A percentile compares a stretch with the other conserved stretches of the same genome.
phyloP scores from a whole-genome alignment of 2,113 vertebrate genomes.

The Chionodraco myersi region DNA sequence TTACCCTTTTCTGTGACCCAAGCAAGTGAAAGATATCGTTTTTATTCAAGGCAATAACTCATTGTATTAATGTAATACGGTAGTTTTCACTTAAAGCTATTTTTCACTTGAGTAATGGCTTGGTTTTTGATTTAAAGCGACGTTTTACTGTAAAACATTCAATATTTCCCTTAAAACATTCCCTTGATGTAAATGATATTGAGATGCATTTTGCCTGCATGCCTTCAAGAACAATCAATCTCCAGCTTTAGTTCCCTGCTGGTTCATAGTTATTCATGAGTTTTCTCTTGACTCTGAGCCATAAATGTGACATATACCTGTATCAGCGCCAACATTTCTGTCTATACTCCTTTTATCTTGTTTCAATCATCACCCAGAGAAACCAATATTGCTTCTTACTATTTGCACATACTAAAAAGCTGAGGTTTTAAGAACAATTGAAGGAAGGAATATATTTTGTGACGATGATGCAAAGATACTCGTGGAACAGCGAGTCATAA shows the following conservation, averaged over 20 bases:
- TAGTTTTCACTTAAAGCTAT: slow-evolving; percentile 23
- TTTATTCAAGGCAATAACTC: slow-evolving; percentile 8
- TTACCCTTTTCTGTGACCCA: slow-evolving; percentile 3
- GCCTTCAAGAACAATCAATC: slow-evolving; percentile 22
- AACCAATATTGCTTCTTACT: not conserved
- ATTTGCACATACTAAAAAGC: not conserved
- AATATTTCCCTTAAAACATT: slow-evolving; percentile 10
- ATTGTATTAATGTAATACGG: slow-evolving; percentile 10
- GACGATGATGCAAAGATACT: too few relatives aligned
- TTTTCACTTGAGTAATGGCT: slow-evolving; percentile 32
- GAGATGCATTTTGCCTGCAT: slow-evolving; percentile 15
- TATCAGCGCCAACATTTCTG: too few relatives aligned
- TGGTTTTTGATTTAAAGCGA: slow-evolving; percentile 36
- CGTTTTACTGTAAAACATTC: slow-evolving; percentile 18
- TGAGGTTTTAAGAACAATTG: not conserved
- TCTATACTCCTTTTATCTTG: not conserved
- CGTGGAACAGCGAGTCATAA: too few relatives aligned
- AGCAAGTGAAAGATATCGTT: slow-evolving; percentile 10
- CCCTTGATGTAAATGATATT: slow-evolving; percentile 27
- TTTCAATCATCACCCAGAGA: not conserved
- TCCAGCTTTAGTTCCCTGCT: not conserved
- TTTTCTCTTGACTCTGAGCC: slow-evolving; percentile 15
- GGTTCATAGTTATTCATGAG: not conserved
- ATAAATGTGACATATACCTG: too few relatives aligned
- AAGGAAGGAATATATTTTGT: not conserved